These are phyloP conservation scores for Platycnemis pennipes DNA, from an alignment of 2,888 invertebrate species.

Conservation along the genomic window DNA sequence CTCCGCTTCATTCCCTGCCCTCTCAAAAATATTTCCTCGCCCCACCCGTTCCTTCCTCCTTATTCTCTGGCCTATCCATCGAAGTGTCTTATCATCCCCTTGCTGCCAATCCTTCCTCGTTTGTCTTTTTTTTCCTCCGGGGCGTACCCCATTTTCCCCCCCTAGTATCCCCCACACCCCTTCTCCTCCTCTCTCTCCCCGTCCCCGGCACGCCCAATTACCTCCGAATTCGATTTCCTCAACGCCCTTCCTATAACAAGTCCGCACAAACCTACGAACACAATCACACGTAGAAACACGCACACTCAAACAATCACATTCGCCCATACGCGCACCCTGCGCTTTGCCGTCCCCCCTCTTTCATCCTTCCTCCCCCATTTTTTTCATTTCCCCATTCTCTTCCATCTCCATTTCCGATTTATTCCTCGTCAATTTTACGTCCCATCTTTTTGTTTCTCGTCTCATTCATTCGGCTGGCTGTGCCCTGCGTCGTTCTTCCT, in stretches of 20 bases:
- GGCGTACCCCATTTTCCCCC: conserved; percentile 36
- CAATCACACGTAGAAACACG: background rate
- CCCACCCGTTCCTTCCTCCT: background rate
- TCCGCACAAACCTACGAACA: background rate
- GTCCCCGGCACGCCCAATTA: conserved; percentile 52
- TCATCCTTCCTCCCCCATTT: background rate
- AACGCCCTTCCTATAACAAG: conserved; percentile 54
- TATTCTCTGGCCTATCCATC: background rate
- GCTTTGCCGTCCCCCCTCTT: background rate
- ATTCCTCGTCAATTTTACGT: conserved; percentile 67
- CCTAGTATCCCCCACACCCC: background rate
- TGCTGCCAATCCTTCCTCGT: conserved; percentile 22
- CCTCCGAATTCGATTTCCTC: conserved; percentile 64
- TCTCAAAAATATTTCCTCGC: background rate
- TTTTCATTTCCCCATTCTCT: background rate
- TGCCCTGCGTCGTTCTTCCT: background rate
- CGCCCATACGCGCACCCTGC: background rate
- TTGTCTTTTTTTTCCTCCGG: background rate
- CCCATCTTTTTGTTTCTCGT: conserved; percentile 61
- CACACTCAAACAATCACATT: conserved; percentile 18
- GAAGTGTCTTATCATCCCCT: background rate
- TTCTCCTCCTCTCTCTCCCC: background rate
- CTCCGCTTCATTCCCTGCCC: background rate
- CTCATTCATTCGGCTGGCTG: background rate
- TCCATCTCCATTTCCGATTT: conserved; percentile 61